Base-by-base conservation (phyloP, 2,113 vertebrate species). In the Nibea albiflora region DNA sequence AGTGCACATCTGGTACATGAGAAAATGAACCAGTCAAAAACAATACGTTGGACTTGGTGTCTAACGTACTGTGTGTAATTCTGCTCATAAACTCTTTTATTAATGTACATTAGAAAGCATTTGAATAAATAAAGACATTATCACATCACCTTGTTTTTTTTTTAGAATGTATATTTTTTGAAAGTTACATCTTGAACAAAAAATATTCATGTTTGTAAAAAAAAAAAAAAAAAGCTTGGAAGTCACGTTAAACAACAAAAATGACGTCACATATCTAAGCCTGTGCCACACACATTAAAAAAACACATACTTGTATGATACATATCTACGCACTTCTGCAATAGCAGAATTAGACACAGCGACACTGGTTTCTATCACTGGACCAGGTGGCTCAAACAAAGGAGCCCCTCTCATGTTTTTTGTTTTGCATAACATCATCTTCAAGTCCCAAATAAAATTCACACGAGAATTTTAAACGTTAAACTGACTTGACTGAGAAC, bases 251-350 rank as follows among this genome's bases (percentile, higher is more conserved):
- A 68, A 57, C 22, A 73, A 26, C 4, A 16, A 35, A 56, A 47
- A 47, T 52, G 0, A 10, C 3, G 2, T 31, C 39, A 46, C 42
- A 47, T 16, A 10, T 50, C 44, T 77, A 20, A 10, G 39, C n/a
- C 16, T 2, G n/a, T n/a, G 24, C 11, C 16, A n/a, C 16, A 70
- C 5, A 11, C 9, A 66, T 19, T 22, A 5, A n/a, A 28, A 64
- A 28, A 9, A 26, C 3, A 72, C 12, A 46, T 61, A 44, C n/a
- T 42, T 42, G 52, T 89, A 74, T 85, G 76, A 89, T 88, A 49
- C 61, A 85, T 81, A 85, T 77, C 50, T 88, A 85, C 71, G n/a
- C 44, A 50, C 50, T 72, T 80, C 85, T 89, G 74, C 74, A 83
- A 73, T 53, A 73, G 76, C 85, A 86, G 81, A 86, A 76, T 88